Conservation (phyloP, 2,113 vertebrate species). For the Gasterosteus aculeatus region DNA sequence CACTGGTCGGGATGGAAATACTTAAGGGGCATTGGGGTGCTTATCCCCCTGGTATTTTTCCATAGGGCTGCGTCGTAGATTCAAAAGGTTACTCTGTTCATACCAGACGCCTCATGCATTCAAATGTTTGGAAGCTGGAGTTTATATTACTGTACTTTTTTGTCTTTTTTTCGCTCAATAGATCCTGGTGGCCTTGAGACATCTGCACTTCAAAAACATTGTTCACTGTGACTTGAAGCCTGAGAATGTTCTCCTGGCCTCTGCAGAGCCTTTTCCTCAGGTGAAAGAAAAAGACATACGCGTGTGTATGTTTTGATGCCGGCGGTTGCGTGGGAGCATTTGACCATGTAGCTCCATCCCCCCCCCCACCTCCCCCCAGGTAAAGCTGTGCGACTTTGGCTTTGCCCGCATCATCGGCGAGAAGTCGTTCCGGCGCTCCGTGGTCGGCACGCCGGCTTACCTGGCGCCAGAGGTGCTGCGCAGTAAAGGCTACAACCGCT, state of each 20-base stretch:
- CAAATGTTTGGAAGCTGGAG: slow-evolving; percentile 9
- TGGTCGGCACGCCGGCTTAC: slow-evolving; percentile 96
- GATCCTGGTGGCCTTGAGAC: slow-evolving; percentile 97
- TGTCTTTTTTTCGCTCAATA: slow-evolving; percentile 64
- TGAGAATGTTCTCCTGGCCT: slow-evolving; percentile 96
- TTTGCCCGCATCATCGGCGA: slow-evolving; percentile 98
- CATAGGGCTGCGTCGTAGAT: slow-evolving; percentile 29
- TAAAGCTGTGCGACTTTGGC: slow-evolving; percentile 97
- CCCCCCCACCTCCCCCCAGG: slow-evolving; percentile 76
- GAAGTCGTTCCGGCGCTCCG: slow-evolving; percentile 95
- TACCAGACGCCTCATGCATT: not conserved
- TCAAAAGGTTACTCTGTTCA: slow-evolving; percentile 40
- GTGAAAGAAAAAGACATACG: slow-evolving; percentile 63
- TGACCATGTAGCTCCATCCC: slow-evolving; percentile 1
- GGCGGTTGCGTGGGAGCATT: not conserved
- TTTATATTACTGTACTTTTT: not conserved
- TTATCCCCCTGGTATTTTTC: slow-evolving; percentile 51
- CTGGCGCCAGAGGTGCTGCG: slow-evolving; percentile 95
- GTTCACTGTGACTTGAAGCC: slow-evolving; percentile 99
- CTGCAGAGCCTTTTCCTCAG: slow-evolving; percentile 97
- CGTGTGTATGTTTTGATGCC: no score
- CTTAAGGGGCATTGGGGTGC: slow-evolving; percentile 48
- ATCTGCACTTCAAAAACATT: slow-evolving; percentile 99
- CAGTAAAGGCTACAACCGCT: slow-evolving; percentile 98
- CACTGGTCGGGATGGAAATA: slow-evolving; percentile 58